Base-by-base conservation (phyloP, 2,797 vertebrate genomes). In the Sylvia borin region DNA sequence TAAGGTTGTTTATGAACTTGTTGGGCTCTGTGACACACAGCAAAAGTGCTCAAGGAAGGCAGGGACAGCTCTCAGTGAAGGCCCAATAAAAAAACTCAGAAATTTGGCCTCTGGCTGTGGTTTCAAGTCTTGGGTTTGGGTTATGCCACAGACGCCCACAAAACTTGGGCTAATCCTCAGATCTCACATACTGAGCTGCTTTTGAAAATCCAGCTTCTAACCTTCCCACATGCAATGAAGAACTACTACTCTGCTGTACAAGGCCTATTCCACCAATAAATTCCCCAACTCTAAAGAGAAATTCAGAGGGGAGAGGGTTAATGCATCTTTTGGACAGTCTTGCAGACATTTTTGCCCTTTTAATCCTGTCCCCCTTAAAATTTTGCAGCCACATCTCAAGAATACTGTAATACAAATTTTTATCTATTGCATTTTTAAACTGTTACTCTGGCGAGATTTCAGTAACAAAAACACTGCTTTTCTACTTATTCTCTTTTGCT, bases 1-100 rank as follows among this genome's bases (percentile, higher is more conserved):
- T n/a, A 2, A 4, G 1, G 25, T 5, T 26, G 16, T 4, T 25
- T 24, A 20, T 11, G 12, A 43, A 4, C 7, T 20, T 21, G 18
- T 8, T 40, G 29, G 20, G 17, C 38, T 73, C 47, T 16, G 10
- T 53, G 72, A 57, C 57, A 32, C 7, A 53, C 13, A 70, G 51
- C 6, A 7, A 13, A 78, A 24, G 14, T 16, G 32, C 45, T 36
- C 29, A 2, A 29, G 36, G 22, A 42, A 73, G n/a, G 70, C n/a
- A 25, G 22, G 42, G 25, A 10, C 29, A 2, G 0, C 40, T 62
- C 31, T 42, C 40, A 22, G 0, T 21, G 20, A 36, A 40, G 24
- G 26, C 14, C 27, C 32, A 51, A 12, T 6, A 36, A 32, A 3
- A 4, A 80, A 1, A 42, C 13, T 14, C 9, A 22, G 36, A 86